Conservation (phyloP, 2,888 invertebrate genomes). For the Andrena fulva region DNA sequence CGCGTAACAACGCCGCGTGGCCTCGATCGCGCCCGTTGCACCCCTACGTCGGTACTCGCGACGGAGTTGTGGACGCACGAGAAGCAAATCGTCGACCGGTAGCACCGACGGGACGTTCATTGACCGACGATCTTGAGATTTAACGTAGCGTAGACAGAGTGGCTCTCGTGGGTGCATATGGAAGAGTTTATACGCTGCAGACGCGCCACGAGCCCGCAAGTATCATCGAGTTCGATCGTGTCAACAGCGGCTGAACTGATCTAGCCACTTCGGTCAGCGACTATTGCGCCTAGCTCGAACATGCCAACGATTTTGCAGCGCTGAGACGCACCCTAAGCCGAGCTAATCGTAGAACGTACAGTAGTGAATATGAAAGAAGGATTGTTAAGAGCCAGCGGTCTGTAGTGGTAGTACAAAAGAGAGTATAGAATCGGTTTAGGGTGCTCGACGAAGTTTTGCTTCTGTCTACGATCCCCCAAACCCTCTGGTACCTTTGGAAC, state of each 20-base stretch:
- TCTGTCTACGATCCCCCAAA: conserved; percentile 37
- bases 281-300: conserved; percentile 26
- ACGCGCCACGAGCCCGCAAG: conserved; percentile 19
- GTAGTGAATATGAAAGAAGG: background rate
- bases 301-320: conserved; percentile 35
- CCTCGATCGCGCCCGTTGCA: conserved; percentile 24
- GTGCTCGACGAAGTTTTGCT: conserved; percentile 63
- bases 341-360: background rate
- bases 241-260: conserved; percentile 9
- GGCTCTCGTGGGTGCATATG: conserved; percentile 36
- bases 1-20: conserved; percentile 10
- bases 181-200: conserved; percentile 32
- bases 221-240: conserved; percentile 22
- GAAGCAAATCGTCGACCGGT: conserved; percentile 7
- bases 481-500: background rate
- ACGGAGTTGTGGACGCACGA: conserved; percentile 45
- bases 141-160: background rate
- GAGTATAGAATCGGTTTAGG: conserved; percentile 46
- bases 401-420: background rate
- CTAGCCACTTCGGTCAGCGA: conserved; percentile 15
- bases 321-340: conserved; percentile 49
- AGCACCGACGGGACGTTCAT: background rate
- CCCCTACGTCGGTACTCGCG: conserved; percentile 19
- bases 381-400: background rate
- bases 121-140: background rate